Base-by-base conservation (phyloP, 92 coral and sea anemone genomes). In the Heteractis magnifica region DNA sequence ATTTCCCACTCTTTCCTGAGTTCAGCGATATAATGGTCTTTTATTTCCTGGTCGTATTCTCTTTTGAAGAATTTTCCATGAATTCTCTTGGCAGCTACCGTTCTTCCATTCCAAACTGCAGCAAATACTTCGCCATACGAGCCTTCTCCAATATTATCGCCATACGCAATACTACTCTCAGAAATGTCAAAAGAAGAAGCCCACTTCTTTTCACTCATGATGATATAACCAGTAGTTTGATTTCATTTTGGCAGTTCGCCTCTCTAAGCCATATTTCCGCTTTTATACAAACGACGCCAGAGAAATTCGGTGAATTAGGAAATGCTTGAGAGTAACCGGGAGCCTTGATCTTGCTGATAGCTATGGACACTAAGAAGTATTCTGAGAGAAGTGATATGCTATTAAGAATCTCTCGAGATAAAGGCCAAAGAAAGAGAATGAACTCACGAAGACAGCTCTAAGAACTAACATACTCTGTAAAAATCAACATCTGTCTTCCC, bases 31-130 rank as follows among this genome's bases (percentile, higher is more conserved):
- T 73, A 88, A 8, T 88, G 88, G 12, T 88, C 85, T 51, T 81
- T 51, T n/a, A 90, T 65, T 73, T 86, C 87, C 65, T 88, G 83
- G 50, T 85, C 86, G 49, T 75, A 76, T 49, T 88, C 85, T 9
- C 7, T 23, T 4, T 62, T 62, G 78, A 91, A 91, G 52, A 86
- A 84, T 10, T 73, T 80, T 50, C 83, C 72, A 34, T 88, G 94
- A 85, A 93, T 80, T 51, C 88, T 83, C 53, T 93, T 93, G 14
- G 97, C 94, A 7, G 97, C 97, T 9, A 93, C 97, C 21, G 60
- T 62, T 44, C 49, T 34, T 8, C 87, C 92, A 9, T 88, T 82
- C 97, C 94, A 93, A 14, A 70, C 50, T 1, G 97, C 97, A 20
- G 65, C 73, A 78, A 85, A 93, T 2, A 93, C 97, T 58, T 88